A percentile compares a stretch with the other conserved stretches of the same genome.
Conservation (phyloP, 2,797 vertebrate species). For the Hyperoplus immaculatus region DNA sequence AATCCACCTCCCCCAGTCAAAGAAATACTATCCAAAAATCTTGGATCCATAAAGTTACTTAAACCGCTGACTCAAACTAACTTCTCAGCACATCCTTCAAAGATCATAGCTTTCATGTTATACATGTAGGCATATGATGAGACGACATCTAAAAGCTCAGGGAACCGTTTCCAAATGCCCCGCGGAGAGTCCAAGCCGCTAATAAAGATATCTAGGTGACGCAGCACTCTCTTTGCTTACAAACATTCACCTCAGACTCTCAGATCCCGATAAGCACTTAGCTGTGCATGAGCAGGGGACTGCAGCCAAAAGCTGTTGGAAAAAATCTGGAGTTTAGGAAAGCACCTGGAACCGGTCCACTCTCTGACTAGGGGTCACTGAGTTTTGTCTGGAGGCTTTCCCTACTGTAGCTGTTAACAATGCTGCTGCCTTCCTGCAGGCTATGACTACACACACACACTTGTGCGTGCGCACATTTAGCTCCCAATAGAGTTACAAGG, state of each 20-base stretch:
- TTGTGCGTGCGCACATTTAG: slow-evolving; percentile 2
- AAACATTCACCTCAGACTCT: slow-evolving; percentile 69
- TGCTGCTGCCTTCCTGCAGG: slow-evolving; percentile 79
- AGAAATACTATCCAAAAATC: slow-evolving; percentile 13
- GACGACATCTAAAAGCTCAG: slow-evolving; percentile 19
- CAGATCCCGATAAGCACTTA: slow-evolving; percentile 67
- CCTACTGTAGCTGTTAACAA: slow-evolving; percentile 84
- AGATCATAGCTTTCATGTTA: slow-evolving; percentile 15
- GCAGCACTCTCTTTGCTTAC: slow-evolving; percentile 69
- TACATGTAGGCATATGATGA: background rate
- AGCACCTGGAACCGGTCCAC: slow-evolving; percentile 87
- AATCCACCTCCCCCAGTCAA: background rate
- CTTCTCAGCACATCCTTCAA: slow-evolving; percentile 21
- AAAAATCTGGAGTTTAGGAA: slow-evolving; percentile 82
- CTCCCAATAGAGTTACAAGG: slow-evolving; percentile 59
- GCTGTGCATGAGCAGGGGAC: slow-evolving; percentile 62
- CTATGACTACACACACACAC: slow-evolving; percentile 41
- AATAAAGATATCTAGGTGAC: slow-evolving; percentile 56
- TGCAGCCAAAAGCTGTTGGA: slow-evolving; percentile 77
- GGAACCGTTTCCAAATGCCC: slow-evolving; percentile 16
- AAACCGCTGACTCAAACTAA: slow-evolving; percentile 10
- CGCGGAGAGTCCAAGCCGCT: slow-evolving; percentile 17
- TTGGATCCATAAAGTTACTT: slow-evolving; percentile 11
- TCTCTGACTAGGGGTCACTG: slow-evolving; percentile 85
- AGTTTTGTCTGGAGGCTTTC: slow-evolving; percentile 87